These are phyloP conservation scores for Cichlasoma orientale DNA, from an alignment of 2,797 vertebrate genomes.

Conservation along the genomic window DNA sequence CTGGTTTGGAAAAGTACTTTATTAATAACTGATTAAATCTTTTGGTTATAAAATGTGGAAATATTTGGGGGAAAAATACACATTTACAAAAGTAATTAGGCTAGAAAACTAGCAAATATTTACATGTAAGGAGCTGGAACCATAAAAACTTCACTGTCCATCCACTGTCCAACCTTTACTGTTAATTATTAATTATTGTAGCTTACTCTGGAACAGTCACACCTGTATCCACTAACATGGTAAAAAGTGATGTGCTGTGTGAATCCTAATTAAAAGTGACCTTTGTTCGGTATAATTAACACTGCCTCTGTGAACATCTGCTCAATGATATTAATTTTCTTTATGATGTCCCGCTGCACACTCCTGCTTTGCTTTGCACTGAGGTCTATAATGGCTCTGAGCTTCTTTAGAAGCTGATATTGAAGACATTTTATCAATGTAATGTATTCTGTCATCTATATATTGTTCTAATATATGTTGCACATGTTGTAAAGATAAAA, in stretches of 20 bases:
- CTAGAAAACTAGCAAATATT: neutral
- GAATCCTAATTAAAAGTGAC: neutral
- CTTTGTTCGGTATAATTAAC: neutral
- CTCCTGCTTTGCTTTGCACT: neutral
- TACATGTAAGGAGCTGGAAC: neutral
- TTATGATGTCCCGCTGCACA: neutral
- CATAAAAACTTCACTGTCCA: neutral
- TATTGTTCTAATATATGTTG: slow-evolving; percentile 6
- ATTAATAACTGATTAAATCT: neutral
- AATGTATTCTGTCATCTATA: slow-evolving; percentile 1
- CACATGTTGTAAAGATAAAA: slow-evolving; percentile 38
- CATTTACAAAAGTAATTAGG: neutral
- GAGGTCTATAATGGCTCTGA: neutral
- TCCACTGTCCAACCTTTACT: too few species aligned
- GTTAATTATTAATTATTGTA: neutral
- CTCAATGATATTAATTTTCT: neutral
- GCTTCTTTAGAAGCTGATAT: neutral
- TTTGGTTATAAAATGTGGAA: neutral
- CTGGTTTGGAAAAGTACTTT: neutral
- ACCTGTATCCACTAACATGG: neutral
- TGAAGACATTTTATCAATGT: slow-evolving; percentile 9
- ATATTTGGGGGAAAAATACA: neutral
- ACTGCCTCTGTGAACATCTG: neutral
- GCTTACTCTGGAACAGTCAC: neutral
- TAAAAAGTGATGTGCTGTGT: neutral